Evolutionary conservation across 1,140 invertebrate species (phyloP), one percentile per base, ranked within the genome.

Genomic region (Aphis gossypii): DNA sequence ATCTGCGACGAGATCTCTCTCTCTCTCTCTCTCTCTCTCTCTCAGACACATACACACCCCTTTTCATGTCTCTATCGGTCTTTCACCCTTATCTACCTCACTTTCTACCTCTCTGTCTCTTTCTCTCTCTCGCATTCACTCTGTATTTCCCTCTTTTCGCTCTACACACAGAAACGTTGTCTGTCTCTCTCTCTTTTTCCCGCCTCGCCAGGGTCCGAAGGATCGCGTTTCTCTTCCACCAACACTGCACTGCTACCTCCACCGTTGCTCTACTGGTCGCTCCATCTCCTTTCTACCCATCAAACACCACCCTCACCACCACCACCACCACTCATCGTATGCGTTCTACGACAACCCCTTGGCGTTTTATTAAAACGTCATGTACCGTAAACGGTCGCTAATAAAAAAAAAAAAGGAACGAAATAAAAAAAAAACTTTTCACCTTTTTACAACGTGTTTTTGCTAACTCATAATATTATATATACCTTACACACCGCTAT

Each of bases 351-450:
- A 54, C 51, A 56, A 56, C 88, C 88, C 88, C 51, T 90, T 30
- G 88, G 54, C 51, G 25, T 90, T 90, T 90, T 90, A 90, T 90
- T 90, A 60, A 90, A 90, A 90, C 88, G 54, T 90, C 88, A 54
- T 89, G 87, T 89, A 89, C 44, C n/a, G 87, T 89, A 89, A 89
- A 89, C 87, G 51, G 88, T 60, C 38, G 54, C 88, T 46, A 56
- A 60, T 60, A 60, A 90, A 90, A 56, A 54, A 51, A 35, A 51
- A 51, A 88, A 51, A 51, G 5, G 7, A 30, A 87, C 30, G 44
- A 87, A 87, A 87, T 25, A 87, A 87, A 87, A 87, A 87, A 88
- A 89, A 54, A 89, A 89, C 87, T 88, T 88, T 88, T 54, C 48
- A 54, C 87, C 48, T 89, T 89, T 89, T 89, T 38, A 89, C 48